phyloP scores from a whole-genome alignment of 1,140 invertebrate species.

The Leptoteleia sp. region DNA sequence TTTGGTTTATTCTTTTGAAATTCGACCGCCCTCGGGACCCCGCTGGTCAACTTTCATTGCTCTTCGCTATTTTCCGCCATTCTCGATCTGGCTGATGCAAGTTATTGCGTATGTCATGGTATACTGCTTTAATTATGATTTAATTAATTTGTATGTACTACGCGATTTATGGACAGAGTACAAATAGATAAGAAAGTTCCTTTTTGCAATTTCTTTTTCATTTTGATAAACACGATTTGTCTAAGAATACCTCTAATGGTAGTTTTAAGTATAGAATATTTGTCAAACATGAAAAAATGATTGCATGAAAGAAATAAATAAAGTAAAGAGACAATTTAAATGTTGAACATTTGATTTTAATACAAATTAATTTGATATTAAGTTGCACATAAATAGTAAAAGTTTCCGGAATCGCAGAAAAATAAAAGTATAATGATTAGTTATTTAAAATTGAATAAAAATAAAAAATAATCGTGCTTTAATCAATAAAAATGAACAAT shows the following conservation, averaged over 20 bases:
- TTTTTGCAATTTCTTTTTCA: slow-evolving; percentile 19
- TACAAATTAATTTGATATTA: slow-evolving; percentile 2
- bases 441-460: too few species aligned
- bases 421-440: slow-evolving; percentile 6
- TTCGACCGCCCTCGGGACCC: slow-evolving; percentile 24
- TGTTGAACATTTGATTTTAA: slow-evolving; percentile 11
- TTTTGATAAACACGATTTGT: slow-evolving; percentile 37
- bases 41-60: slow-evolving; percentile 35
- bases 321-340: slow-evolving; percentile 11
- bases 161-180: slow-evolving; percentile 52
- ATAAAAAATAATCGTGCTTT: too few species aligned
- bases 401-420: background rate
- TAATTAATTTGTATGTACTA: slow-evolving; percentile 54
- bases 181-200: slow-evolving; percentile 54
- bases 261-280: slow-evolving; percentile 37
- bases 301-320: slow-evolving; percentile 3
- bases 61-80: slow-evolving; percentile 63
- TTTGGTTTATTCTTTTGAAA: background rate
- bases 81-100: slow-evolving; percentile 63
- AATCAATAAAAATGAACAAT: too few species aligned
- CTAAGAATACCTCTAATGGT: slow-evolving; percentile 34
- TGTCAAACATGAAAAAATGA: slow-evolving; percentile 39
- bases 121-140: slow-evolving; percentile 53
- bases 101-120: slow-evolving; percentile 60
- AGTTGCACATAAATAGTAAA: background rate